Conservation (phyloP, 2,888 invertebrate species). For the Seira sanloemensis region DNA sequence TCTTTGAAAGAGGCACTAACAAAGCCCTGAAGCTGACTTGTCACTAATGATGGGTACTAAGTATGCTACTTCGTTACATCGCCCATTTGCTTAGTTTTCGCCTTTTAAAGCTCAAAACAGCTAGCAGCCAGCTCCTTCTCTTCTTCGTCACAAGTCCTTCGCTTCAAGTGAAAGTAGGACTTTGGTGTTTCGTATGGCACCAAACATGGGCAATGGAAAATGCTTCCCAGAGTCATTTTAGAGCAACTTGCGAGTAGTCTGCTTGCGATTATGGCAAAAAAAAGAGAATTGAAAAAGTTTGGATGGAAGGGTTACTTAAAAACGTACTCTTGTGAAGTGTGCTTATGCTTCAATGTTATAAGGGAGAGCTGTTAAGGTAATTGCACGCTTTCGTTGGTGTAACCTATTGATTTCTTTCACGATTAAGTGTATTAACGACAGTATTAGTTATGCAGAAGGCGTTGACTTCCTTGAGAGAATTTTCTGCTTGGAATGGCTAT, state of each 20-base stretch:
- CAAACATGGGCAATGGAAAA: background rate
- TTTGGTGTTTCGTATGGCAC: background rate
- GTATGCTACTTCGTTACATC: slow-evolving; percentile 17
- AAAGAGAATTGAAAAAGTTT: background rate
- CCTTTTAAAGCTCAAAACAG: background rate
- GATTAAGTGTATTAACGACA: background rate
- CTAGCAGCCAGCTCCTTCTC: background rate
- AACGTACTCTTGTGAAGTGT: too few species aligned
- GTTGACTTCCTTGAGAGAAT: background rate
- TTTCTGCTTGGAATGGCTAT: too few species aligned
- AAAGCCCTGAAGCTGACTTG: slow-evolving; percentile 14
- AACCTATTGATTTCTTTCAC: background rate
- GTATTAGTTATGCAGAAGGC: background rate
- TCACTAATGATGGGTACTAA: slow-evolving; percentile 5
- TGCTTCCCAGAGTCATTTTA: background rate
- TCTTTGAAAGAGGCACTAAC: background rate
- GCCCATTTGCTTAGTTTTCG: background rate
- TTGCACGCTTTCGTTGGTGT: background rate
- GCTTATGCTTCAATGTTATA: too few species aligned
- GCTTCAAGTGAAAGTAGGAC: background rate
- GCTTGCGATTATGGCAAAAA: background rate
- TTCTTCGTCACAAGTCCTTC: background rate
- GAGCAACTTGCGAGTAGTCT: background rate
- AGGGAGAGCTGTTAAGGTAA: background rate
- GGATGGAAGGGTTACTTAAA: too few species aligned